Evolutionary conservation across 1,140 invertebrate species (phyloP), one percentile per base, ranked within the genome.

Genomic region (Nebria ingens): DNA sequence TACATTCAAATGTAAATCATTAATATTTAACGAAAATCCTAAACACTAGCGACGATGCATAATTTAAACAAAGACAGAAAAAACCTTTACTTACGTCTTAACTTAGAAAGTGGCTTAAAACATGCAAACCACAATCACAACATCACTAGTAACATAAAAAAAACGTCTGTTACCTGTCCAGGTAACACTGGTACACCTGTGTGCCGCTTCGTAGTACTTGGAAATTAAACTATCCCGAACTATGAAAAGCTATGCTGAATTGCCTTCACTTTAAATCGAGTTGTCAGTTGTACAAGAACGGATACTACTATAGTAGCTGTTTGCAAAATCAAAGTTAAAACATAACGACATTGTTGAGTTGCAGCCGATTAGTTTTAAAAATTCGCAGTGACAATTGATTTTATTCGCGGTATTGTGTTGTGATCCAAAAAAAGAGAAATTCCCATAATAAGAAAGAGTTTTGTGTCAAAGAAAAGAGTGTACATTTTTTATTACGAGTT

Each of bases 351-450:
- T n/a, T 49, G 21, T 21, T 4, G 22, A 51, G 13, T 51, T 21
- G 21, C 2, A 21, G 19, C 21, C 19, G 1, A 23, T 45, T 45
- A 11, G 9, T 45, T n/a, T 6, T n/a, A 34, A 34, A 34, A 34
- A 34, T 34, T n/a, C n/a, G n/a, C n/a, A 34, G 25, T 34, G 25
- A n/a, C n/a, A n/a, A 34, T 34, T 34, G 25, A 34, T n/a, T 34
- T 34, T 34, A 9, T n/a, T 34, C 6, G 25, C n/a, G 25, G n/a
- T n/a, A n/a, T n/a, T n/a, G n/a, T 29, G 9, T 17, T 45, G 6
- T 45, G 40, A 45, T n/a, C n/a, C n/a, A 45, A 45, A 17, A 45
- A 45, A 45, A 45, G 6, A 45, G 40, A 45, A 34, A 45, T 45
- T 17, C 4, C 40, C 17, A 9, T 45, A 4, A 12, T 45, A 12